Percentiles rank a stretch among this genome's conserved stretches.
Evolutionary conservation across 1,140 invertebrate genomes (phyloP).

Genomic region (Calycopis cecrops): DNA sequence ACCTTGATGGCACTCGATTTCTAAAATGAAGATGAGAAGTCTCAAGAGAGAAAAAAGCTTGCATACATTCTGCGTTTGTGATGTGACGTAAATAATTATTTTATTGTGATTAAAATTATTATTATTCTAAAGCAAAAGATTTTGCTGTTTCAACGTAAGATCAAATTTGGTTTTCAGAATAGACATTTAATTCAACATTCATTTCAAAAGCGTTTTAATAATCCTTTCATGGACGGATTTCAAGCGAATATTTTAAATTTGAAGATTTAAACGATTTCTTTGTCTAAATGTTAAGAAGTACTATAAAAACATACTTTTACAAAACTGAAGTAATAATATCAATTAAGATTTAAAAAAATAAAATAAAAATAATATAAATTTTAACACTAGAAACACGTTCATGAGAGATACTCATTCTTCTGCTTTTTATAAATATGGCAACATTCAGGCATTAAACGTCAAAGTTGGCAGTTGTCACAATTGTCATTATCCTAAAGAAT

Average conservation of each 20-base stretch:
- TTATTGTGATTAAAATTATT: too few relatives aligned
- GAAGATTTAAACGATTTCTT: too few relatives aligned
- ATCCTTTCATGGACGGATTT: slow-evolving; percentile 3
- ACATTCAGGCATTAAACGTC: not conserved
- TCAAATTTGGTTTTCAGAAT: too few relatives aligned
- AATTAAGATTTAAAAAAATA: not conserved
- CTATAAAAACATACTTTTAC: too few relatives aligned
- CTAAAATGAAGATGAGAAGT: too few relatives aligned
- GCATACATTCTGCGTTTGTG: too few relatives aligned
- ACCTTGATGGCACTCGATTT: too few relatives aligned
- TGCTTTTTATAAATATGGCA: slow-evolving; percentile 1
- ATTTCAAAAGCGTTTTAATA: not conserved
- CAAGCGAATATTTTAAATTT: not conserved
- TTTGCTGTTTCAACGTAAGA: too few relatives aligned
- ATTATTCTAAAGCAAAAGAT: too few relatives aligned
- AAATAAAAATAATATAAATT: not conserved
- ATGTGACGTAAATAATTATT: too few relatives aligned
- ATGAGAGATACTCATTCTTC: slow-evolving; percentile 1
- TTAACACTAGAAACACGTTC: not conserved
- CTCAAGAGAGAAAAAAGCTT: too few relatives aligned
- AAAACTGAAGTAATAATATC: not conserved
- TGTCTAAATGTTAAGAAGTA: too few relatives aligned
- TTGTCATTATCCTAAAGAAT: slow-evolving; percentile 7
- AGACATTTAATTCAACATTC: not conserved
- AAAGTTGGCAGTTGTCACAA: slow-evolving; percentile 4